phyloP scores from a whole-genome alignment of 2,113 vertebrate genomes.

The Calidris pygmaea region DNA sequence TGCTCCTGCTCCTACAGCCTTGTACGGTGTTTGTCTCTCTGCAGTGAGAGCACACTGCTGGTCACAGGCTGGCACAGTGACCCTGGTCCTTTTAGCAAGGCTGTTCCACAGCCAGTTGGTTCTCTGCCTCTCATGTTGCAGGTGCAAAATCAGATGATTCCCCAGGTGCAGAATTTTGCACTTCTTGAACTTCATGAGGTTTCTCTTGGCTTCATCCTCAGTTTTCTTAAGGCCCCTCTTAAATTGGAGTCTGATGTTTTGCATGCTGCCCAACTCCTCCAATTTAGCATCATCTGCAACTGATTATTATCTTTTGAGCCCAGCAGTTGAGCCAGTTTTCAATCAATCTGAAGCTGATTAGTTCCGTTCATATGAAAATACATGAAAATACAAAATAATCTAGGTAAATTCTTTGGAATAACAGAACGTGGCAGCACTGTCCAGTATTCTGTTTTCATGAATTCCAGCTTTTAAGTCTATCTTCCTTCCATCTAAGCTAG shows the following conservation, averaged over 20 bases:
- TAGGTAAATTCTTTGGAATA: background rate
- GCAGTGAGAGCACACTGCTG: background rate
- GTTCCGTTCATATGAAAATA: background rate
- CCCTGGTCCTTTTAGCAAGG: background rate
- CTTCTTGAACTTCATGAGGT: background rate
- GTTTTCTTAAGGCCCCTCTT: background rate
- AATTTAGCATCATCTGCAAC: background rate
- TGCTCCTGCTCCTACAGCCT: background rate
- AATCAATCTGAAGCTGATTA: background rate
- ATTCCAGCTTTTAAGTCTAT: background rate
- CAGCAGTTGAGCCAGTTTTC: background rate
- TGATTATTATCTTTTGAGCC: background rate
- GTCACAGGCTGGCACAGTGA: background rate
- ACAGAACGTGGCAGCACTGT: background rate
- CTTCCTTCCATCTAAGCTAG: background rate
- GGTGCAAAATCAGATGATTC: background rate
- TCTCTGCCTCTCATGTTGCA: background rate
- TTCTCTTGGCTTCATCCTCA: background rate
- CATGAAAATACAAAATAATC: background rate
- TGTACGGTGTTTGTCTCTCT: background rate
- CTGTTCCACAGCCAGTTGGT: background rate
- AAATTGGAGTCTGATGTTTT: background rate
- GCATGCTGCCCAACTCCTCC: background rate
- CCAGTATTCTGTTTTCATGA: background rate
- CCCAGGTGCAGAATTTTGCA: background rate